Base-by-base conservation (phyloP, 2,797 vertebrate genomes). In the Prunella strophiata region DNA sequence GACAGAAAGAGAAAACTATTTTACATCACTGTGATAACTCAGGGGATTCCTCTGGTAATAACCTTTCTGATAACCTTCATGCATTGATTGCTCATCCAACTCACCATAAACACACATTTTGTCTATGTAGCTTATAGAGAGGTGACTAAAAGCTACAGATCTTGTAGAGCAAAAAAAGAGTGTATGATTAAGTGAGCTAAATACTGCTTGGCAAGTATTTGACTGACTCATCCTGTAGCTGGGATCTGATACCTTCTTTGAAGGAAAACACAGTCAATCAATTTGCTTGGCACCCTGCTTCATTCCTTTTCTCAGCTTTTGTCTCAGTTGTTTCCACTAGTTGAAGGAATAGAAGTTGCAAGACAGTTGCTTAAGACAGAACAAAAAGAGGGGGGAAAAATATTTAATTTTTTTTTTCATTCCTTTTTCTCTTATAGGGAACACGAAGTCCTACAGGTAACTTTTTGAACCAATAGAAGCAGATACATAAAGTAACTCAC, bases 71-170 rank as follows among this genome's bases (percentile, higher is more conserved):
- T 50, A 88, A 32, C 5, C 15, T 70, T 72, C n/a, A 9, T 40
- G 52, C 5, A 51, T 34, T 47, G 13, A 8, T n/a, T 80, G 21
- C 4, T 87, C 32, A 77, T 82, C 67, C 47, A 89, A 8, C 1
- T 93, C 91, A 61, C 13, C 16, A 77, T 70, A 67, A 83, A 77
- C 80, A 59, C 5, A 75, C 11, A 58, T 65, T 88, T 79, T 74
- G 30, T 22, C 7, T 32, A 54, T 42, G n/a, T 27, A 84, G 21
- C 9, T 77, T 67, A 52, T 27, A 42, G 20, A 79, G 22, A 45
- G 17, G 20, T 34, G 7, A 45, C 16, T 58, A 66, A 80, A 92
- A 92, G 21, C n/a, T 43, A 48, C 45, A 71, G 52, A 57, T 61
- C 34, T 74, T 74, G 6, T 20, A 63, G 13, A 74, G 29, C 3